Evolutionary conservation across 2,888 invertebrate genomes (phyloP).

Genomic region (Shargacucullia verbasci): DNA sequence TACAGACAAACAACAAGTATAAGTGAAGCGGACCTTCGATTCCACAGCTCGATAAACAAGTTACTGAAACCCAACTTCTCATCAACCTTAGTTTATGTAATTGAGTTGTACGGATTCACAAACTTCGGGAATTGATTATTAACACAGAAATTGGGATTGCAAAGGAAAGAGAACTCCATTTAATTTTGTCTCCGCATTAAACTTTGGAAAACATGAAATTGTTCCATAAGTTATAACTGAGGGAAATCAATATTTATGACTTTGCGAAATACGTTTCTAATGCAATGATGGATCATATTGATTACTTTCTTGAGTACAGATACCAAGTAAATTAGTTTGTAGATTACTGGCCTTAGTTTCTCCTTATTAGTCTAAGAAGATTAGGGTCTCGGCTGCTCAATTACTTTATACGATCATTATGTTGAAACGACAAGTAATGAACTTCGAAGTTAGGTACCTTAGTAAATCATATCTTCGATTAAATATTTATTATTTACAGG

Average conservation of each 20-base stretch:
- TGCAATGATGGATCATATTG: slow-evolving; percentile 30
- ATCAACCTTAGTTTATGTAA: slow-evolving; percentile 65
- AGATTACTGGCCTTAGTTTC: slow-evolving; percentile 38
- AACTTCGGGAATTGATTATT: slow-evolving; percentile 70
- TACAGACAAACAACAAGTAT: slow-evolving; percentile 64
- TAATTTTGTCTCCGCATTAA: slow-evolving; percentile 35
- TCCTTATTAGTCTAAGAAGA: slow-evolving; percentile 28
- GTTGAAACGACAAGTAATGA: slow-evolving; percentile 41
- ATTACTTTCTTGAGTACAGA: slow-evolving; percentile 21
- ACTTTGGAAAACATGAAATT: slow-evolving; percentile 38
- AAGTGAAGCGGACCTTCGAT: slow-evolving; percentile 62
- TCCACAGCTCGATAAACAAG: slow-evolving; percentile 66
- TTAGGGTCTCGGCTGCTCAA: slow-evolving; percentile 33
- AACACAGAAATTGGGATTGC: slow-evolving; percentile 58
- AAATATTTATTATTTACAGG: slow-evolving; percentile 33
- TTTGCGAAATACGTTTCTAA: slow-evolving; percentile 29
- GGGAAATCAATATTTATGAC: slow-evolving; percentile 21
- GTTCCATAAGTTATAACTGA: slow-evolving; percentile 15
- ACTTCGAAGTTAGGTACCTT: slow-evolving; percentile 22
- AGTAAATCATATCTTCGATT: slow-evolving; percentile 22
- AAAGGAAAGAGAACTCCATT: slow-evolving; percentile 47
- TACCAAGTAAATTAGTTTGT: slow-evolving; percentile 31
- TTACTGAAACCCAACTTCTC: slow-evolving; percentile 65
- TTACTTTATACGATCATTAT: slow-evolving; percentile 43
- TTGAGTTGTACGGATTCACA: slow-evolving; percentile 66